Evolutionary conservation across 2,888 invertebrate genomes (phyloP), one percentile per base, ranked within the genome.

Genomic region (Plagodis dolabraria): DNA sequence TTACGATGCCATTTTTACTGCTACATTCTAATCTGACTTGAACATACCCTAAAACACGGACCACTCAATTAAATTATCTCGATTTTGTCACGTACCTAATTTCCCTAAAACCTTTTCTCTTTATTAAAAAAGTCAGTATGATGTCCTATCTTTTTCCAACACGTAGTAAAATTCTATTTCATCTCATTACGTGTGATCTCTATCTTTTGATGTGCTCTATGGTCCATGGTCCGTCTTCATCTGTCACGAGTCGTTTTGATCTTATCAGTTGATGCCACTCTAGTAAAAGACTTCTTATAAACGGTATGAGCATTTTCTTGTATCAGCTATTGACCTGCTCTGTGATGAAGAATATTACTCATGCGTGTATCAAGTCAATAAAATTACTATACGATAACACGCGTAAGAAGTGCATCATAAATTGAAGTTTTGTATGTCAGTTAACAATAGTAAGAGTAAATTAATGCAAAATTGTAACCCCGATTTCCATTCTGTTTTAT

Each of bases 241-340:
- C 58, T 54, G 67, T 69, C 69, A 69, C 69, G 69, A 69, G 51
- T 60, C 57, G 38, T 47, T 56, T 50, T 53, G 69, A 67, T 69
- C 57, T 65, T 67, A 69, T 69, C 69, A 51, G 57, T 59, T 53
- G 60, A 64, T 62, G 62, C 43, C 56, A 63, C 60, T 42, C 53
- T 51, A 36, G 33, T 35, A 53, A 53, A 49, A 44, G 47, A 49
- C 38, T 53, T 35, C 11, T 33, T 45, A 36, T 6, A 35, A 6
- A 36, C 60, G 53, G 60, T 61, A 57, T 38, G 53, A 45, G 47
- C 11, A 10, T 22, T 45, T 11, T 44, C 44, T 22, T 22, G 22
- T 22, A 4, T 22, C 22, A 22, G 22, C 22, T 22, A 22, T 22
- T 22, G 22, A 22, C 22, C 22, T 22, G 22, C 4, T 22, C 22